Conservation (phyloP, 1,140 invertebrate genomes). For the Drosophila pseudoananassae region DNA sequence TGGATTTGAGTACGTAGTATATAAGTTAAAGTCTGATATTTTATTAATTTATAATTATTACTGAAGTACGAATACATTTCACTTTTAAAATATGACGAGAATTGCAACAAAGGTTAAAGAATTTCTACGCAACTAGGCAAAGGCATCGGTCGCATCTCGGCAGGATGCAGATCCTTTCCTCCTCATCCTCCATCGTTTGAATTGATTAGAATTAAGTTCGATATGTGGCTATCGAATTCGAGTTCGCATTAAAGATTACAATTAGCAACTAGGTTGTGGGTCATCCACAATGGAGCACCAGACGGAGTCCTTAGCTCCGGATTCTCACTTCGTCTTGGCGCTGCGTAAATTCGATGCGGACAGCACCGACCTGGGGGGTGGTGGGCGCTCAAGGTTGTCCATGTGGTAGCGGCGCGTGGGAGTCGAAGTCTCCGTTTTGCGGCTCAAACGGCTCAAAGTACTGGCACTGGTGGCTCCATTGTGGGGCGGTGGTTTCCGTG, state of each 20-base stretch:
- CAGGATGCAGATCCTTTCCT: constrained; percentile 9
- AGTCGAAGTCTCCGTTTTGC: constrained; percentile 49
- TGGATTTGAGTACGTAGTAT: neutral
- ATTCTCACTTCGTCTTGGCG: constrained; percentile 61
- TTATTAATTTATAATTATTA: constrained; percentile 75
- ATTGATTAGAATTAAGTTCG: constrained; percentile 68
- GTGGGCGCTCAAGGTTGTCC: constrained; percentile 64
- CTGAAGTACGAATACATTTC: constrained; percentile 66
- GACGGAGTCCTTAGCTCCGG: constrained; percentile 23
- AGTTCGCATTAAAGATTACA: constrained; percentile 65
- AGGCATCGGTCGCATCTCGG: constrained; percentile 21
- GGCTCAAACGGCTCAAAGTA: constrained; percentile 61
- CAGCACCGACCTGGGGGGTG: constrained; percentile 66
- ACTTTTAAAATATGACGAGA: constrained; percentile 81
- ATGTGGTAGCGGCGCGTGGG: constrained; percentile 59
- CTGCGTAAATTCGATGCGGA: constrained; percentile 79
- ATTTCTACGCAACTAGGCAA: constrained; percentile 47
- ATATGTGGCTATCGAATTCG: constrained; percentile 25
- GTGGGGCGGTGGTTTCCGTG: constrained; percentile 69
- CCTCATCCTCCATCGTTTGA: constrained; percentile 18
- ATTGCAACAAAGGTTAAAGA: constrained; percentile 77
- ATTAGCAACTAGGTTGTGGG: constrained; percentile 57
- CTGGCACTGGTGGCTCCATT: constrained; percentile 68
- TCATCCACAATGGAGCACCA: constrained; percentile 41
- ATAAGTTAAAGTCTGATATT: constrained; percentile 71